These are phyloP conservation scores for Furcula furcula DNA, from an alignment of 2,888 invertebrate species.

Conservation along the genomic window DNA sequence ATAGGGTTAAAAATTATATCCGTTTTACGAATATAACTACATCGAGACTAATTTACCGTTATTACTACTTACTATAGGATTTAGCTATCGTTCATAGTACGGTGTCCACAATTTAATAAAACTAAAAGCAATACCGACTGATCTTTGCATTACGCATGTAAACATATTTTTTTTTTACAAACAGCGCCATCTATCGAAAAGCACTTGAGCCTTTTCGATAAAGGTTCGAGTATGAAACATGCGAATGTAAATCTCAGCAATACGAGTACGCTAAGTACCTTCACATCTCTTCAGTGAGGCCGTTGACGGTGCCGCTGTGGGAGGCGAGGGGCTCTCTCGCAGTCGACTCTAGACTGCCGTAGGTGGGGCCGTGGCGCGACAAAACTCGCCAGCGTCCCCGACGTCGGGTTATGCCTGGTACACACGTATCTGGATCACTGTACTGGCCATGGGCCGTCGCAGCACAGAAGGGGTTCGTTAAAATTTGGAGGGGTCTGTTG, in stretches of 20 bases:
- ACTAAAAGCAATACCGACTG: too few species aligned
- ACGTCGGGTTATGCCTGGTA: constrained; percentile 78
- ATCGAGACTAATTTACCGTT: too few species aligned
- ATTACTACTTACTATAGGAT: too few species aligned
- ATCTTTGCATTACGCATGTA: too few species aligned
- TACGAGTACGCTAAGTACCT: constrained; percentile 2
- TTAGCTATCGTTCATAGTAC: too few species aligned
- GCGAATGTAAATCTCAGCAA: neutral
- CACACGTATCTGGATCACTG: too few species aligned
- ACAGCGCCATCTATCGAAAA: constrained; percentile 6
- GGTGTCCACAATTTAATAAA: too few species aligned
- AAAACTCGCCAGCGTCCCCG: constrained; percentile 71
- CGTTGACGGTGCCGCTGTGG: constrained; percentile 59
- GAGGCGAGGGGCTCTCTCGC: constrained; percentile 53
- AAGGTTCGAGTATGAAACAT: neutral
- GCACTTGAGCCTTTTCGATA: neutral
- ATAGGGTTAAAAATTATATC: too few species aligned
- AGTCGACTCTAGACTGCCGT: constrained; percentile 83
- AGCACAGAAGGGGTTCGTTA: too few species aligned
- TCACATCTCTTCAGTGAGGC: constrained; percentile 68
- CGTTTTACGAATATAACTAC: too few species aligned
- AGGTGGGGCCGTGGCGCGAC: constrained; percentile 78
- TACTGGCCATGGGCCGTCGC: too few species aligned
- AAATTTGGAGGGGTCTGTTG: too few species aligned
- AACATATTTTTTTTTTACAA: neutral